phyloP scores from a whole-genome alignment of 35 echinoderm and acorn worm species.

The Diadema setosum region DNA sequence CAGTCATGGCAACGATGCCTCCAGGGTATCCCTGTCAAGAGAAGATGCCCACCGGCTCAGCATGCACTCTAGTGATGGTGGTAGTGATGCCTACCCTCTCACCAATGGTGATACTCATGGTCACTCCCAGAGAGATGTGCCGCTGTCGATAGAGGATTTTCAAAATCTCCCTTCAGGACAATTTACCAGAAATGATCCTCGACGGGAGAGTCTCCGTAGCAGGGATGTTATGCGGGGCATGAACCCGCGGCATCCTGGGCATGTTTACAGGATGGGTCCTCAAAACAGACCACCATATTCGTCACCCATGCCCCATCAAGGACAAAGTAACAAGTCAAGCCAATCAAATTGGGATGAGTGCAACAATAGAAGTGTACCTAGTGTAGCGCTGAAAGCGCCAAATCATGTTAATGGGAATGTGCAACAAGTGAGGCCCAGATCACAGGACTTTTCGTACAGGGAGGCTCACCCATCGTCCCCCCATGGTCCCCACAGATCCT shows the following conservation, averaged over 20 bases:
- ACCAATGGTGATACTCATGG: neutral
- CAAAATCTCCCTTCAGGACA: neutral
- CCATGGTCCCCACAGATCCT: neutral
- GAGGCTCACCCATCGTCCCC: neutral
- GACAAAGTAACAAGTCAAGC: neutral
- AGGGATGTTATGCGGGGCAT: neutral
- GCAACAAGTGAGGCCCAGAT: neutral
- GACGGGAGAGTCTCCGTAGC: neutral
- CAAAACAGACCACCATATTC: neutral
- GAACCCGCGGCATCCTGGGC: neutral
- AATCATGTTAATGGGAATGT: constrained; percentile 20
- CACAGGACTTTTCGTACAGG: neutral
- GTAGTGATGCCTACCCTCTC: neutral
- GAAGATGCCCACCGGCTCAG: too few species aligned
- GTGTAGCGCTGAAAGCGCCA: neutral
- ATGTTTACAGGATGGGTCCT: neutral
- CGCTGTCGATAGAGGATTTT: neutral
- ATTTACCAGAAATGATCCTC: neutral
- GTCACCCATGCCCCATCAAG: neutral
- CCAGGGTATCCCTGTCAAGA: neutral
- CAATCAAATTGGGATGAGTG: constrained; percentile 4
- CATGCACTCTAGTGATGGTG: neutral
- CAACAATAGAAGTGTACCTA: neutral
- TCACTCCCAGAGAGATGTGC: neutral
- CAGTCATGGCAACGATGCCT: neutral